Evolutionary conservation across 2,113 vertebrate genomes (phyloP).

Genomic region (Rhinolophus sinicus): DNA sequence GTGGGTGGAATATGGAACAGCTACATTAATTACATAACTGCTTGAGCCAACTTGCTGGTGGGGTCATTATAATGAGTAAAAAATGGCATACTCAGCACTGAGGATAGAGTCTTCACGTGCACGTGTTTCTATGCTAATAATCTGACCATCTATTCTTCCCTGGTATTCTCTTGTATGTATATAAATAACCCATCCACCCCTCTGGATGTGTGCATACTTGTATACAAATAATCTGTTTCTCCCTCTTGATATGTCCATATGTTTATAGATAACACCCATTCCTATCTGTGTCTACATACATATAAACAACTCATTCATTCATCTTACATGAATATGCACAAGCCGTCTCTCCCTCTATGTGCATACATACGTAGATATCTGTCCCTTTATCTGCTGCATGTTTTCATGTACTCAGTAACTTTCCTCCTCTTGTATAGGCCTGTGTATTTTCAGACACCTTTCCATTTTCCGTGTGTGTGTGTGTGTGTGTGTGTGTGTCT

Average conservation of each 20-base stretch:
- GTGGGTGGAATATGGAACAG: constrained; percentile 77
- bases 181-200: constrained; percentile 5
- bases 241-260: background rate
- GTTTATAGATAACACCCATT: constrained; percentile 43
- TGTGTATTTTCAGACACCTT: constrained; percentile 32
- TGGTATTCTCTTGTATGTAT: background rate
- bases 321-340: constrained; percentile 34
- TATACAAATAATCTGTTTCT: constrained; percentile 40
- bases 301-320: constrained; percentile 43
- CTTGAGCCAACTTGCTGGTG: constrained; percentile 69
- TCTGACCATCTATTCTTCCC: background rate
- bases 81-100: constrained; percentile 56
- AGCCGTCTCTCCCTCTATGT: background rate
- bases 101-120: constrained; percentile 8
- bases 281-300: background rate
- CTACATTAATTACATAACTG: constrained; percentile 80
- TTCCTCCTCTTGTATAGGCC: constrained; percentile 25
- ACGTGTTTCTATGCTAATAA: constrained; percentile 47
- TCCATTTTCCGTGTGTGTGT: background rate
- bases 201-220: constrained; percentile 2
- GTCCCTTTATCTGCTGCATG: constrained; percentile 26
- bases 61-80: constrained; percentile 65
- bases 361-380: background rate
- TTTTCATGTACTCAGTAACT: constrained; percentile 51
- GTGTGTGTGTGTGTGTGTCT: background rate